Evolutionary conservation across 2,113 vertebrate species (phyloP).

Genomic region (Sterna hirundo): DNA sequence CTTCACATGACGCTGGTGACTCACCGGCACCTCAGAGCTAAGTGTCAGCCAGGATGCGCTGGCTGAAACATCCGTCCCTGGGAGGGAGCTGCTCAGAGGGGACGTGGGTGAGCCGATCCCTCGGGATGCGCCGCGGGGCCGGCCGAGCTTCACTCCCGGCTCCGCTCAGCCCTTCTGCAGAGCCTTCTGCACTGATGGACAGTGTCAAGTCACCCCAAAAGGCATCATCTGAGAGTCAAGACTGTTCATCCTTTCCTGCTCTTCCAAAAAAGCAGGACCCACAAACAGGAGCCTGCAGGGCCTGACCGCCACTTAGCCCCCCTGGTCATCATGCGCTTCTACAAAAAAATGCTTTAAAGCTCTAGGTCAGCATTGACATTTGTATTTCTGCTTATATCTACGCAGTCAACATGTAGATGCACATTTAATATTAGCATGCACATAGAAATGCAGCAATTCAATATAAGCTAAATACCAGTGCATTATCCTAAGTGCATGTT

Average conservation of each 20-base stretch:
- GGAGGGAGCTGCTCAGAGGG: background rate
- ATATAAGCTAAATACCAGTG: background rate
- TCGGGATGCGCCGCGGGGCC: rapidly evolving
- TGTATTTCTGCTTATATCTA: background rate
- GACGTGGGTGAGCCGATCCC: rapidly evolving
- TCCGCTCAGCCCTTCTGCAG: background rate
- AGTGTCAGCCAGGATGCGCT: background rate
- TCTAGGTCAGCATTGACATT: background rate
- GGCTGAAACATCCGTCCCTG: background rate
- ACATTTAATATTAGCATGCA: background rate
- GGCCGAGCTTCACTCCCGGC: background rate
- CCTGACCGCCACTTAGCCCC: background rate
- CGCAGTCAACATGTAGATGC: background rate
- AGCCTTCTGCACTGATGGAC: background rate
- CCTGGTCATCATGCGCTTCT: background rate
- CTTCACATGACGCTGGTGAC: background rate
- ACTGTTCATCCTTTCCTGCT: background rate
- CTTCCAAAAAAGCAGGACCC: background rate
- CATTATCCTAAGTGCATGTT: background rate
- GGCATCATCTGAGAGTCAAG: background rate
- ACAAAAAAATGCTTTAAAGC: background rate
- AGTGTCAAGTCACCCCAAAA: background rate
- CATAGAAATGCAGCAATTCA: background rate
- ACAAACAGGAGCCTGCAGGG: background rate
- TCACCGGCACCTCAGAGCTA: background rate